Evolutionary conservation across 2,888 invertebrate species (phyloP).

Genomic region (Pollenia amentaria): DNA sequence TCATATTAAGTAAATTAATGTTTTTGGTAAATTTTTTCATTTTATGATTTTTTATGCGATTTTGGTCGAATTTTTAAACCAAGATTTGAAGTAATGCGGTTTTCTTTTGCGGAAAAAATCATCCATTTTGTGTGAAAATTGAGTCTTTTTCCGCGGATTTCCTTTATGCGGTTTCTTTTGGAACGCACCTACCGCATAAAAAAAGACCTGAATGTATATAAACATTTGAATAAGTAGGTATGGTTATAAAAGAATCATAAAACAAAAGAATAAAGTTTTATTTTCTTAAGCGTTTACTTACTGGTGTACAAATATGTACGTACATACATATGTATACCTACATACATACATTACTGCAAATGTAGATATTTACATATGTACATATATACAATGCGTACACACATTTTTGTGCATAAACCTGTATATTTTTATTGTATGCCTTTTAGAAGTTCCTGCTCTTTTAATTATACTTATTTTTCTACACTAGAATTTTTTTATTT

Average conservation of each 20-base stretch:
- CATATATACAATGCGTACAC: conserved; percentile 1
- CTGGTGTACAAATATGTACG: not conserved
- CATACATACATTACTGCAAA: not conserved
- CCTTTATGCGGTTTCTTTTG: no score
- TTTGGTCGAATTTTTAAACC: no score
- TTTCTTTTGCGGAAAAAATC: no score
- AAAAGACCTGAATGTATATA: no score
- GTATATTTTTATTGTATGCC: not conserved
- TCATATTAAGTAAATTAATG: no score
- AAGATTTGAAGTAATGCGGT: no score
- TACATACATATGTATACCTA: not conserved
- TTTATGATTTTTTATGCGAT: no score
- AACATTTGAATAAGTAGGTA: not conserved
- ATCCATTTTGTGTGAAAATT: no score
- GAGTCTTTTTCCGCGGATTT: no score
- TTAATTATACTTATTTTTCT: conserved; percentile 8
- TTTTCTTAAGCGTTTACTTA: conserved; percentile 16
- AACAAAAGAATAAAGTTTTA: conserved; percentile 42
- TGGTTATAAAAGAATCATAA: not conserved
- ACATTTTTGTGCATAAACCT: not conserved
- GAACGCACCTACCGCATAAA: no score
- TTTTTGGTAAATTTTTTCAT: no score
- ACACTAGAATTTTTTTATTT: conserved; percentile 1
- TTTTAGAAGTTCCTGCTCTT: conserved; percentile 6
- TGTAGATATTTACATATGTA: not conserved